A percentile compares a stretch with the other conserved stretches of the same genome.
phyloP scores from a whole-genome alignment of 2,888 invertebrate genomes.

The Caenorhabditis sp. region DNA sequence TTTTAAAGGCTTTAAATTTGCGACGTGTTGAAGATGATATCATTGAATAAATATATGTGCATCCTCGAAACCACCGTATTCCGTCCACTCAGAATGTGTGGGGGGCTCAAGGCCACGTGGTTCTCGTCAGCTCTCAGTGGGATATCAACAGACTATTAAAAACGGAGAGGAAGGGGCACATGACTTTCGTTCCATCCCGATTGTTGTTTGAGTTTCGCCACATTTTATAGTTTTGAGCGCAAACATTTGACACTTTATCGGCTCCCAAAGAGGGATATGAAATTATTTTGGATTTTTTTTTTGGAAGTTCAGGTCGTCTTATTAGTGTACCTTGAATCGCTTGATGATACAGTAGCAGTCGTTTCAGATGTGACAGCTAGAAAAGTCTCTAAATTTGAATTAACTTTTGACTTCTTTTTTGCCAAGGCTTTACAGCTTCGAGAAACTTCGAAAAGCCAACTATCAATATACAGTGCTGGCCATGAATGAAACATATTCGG shows the following conservation, averaged over 20 bases:
- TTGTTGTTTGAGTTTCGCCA: constrained; percentile 6
- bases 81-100: neutral
- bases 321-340: no score
- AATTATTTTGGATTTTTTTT: no score
- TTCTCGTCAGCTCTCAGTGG: constrained; percentile 5
- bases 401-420: no score
- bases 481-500: no score
- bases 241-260: constrained; percentile 5
- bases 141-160: constrained; percentile 28
- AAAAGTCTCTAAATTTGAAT: no score
- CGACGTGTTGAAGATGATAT: constrained; percentile 50
- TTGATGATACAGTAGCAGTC: no score
- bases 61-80: neutral
- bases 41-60: constrained; percentile 27
- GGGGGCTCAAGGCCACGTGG: constrained; percentile 11
- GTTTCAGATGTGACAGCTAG: no score
- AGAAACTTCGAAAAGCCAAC: no score
- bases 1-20: constrained; percentile 45
- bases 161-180: neutral
- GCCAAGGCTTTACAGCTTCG: no score
- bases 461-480: no score
- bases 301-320: no score
- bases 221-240: constrained; percentile 6
- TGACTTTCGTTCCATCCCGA: constrained; percentile 1
- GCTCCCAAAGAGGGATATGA: no score